These are phyloP conservation scores for Altica lythri DNA, from an alignment of 2,888 invertebrate genomes.

Conservation along the genomic window DNA sequence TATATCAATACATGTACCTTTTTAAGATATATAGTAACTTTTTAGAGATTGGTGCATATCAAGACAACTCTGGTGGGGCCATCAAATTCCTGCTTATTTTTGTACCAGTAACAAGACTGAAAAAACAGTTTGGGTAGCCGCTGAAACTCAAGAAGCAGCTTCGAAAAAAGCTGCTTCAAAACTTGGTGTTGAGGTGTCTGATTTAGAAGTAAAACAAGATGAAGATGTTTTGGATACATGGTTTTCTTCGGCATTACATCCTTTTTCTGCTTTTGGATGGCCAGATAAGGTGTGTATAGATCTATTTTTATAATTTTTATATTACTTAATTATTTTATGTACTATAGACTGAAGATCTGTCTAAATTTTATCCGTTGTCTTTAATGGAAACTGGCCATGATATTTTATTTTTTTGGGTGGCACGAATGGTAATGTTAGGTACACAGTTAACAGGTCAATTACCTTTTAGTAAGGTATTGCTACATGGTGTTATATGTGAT, in stretches of 20 bases:
- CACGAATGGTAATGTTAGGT: conserved; percentile 98
- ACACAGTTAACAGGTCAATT: conserved; percentile 79
- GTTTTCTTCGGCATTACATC: conserved; percentile 97
- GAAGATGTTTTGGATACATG: conserved; percentile 98
- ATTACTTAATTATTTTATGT: background rate
- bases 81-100: conserved; percentile 90
- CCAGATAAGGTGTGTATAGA: conserved; percentile 71
- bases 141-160: conserved; percentile 70
- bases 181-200: conserved; percentile 57
- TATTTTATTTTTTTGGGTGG: conserved; percentile 99
- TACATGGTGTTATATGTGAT: conserved; percentile 97
- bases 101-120: conserved; percentile 42
- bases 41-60: conserved; percentile 97
- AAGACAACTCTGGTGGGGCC: conserved; percentile 99
- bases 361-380: conserved; percentile 77
- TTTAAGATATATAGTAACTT: too few relatives aligned
- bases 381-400: conserved; percentile 97
- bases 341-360: conserved; percentile 61
- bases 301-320: background rate
- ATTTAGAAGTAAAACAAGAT: conserved; percentile 72
- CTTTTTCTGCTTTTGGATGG: conserved; percentile 98
- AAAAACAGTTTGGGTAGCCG: conserved; percentile 53
- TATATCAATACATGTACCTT: too few relatives aligned
- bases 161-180: conserved; percentile 77
- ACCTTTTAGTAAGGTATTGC: conserved; percentile 91